Percentiles rank a stretch among this genome's conserved stretches.
These are phyloP conservation scores for Pygoscelis adeliae DNA, from an alignment of 2,113 vertebrate species.

Conservation along the genomic window DNA sequence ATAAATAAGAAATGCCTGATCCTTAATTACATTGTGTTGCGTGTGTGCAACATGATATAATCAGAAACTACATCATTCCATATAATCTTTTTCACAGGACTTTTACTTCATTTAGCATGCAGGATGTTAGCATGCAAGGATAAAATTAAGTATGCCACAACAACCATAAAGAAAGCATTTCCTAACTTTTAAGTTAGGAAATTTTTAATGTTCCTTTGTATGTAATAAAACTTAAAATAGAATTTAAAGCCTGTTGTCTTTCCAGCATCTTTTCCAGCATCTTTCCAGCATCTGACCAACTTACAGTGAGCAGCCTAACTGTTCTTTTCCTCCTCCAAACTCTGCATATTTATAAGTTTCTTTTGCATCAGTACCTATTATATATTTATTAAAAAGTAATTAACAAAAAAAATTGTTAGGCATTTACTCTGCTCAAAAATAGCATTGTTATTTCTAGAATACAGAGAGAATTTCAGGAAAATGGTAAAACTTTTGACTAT, in stretches of 20 bases:
- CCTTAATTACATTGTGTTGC: neutral
- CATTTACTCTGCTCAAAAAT: neutral
- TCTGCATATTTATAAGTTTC: neutral
- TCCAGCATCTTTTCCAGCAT: neutral
- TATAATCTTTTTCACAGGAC: neutral
- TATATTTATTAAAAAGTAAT: neutral
- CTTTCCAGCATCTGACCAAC: neutral
- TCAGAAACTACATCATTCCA: neutral
- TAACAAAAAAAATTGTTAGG: neutral
- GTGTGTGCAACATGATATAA: neutral
- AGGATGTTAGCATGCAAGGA: neutral
- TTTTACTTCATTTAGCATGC: neutral
- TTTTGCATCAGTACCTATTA: neutral
- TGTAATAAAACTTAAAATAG: neutral
- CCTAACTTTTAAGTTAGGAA: neutral
- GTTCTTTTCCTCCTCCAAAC: neutral
- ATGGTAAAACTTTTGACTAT: neutral
- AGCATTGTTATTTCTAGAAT: neutral
- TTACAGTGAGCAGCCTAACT: neutral
- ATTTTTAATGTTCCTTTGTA: neutral
- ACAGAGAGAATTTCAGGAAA: neutral
- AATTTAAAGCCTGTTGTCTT: neutral
- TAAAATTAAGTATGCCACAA: neutral
- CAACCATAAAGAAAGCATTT: neutral
- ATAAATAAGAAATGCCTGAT: neutral